Percentiles rank a stretch among this genome's conserved stretches.
These are phyloP conservation scores for Phortica magna DNA, from an alignment of 2,888 invertebrate species.

Conservation along the genomic window DNA sequence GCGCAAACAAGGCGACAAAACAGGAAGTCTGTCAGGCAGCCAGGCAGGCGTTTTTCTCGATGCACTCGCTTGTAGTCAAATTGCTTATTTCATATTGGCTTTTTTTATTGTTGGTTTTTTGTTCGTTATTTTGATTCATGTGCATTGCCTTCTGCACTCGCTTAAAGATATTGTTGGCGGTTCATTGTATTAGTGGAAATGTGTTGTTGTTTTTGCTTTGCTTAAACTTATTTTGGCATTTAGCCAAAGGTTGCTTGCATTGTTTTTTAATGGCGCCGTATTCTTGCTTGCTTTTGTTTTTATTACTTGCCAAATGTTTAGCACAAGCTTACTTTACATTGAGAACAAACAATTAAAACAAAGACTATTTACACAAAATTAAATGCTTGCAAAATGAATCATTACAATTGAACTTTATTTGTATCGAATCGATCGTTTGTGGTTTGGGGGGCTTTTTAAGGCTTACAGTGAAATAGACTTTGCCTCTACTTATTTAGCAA, in stretches of 20 bases:
- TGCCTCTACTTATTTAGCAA: background rate
- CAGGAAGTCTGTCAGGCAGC: background rate
- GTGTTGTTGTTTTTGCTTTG: background rate
- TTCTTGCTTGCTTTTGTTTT: background rate
- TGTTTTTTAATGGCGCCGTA: background rate
- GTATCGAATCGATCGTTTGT: too few species aligned
- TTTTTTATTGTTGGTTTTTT: background rate
- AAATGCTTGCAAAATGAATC: too few species aligned
- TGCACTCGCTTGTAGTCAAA: background rate
- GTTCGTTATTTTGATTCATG: background rate
- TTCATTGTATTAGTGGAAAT: background rate
- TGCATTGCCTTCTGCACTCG: background rate
- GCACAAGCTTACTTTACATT: background rate
- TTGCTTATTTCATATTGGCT: background rate
- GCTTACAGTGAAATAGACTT: too few species aligned
- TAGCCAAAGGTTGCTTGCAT: background rate
- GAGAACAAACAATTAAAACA: too few species aligned
- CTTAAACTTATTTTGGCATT: background rate
- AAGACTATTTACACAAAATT: too few species aligned
- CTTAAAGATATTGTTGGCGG: background rate
- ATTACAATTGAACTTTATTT: too few species aligned
- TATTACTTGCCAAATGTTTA: background rate
- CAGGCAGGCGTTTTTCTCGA: background rate
- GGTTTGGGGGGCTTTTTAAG: too few species aligned
- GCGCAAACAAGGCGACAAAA: background rate